phyloP scores from a whole-genome alignment of 2,888 invertebrate genomes.

The Melipona beecheii region DNA sequence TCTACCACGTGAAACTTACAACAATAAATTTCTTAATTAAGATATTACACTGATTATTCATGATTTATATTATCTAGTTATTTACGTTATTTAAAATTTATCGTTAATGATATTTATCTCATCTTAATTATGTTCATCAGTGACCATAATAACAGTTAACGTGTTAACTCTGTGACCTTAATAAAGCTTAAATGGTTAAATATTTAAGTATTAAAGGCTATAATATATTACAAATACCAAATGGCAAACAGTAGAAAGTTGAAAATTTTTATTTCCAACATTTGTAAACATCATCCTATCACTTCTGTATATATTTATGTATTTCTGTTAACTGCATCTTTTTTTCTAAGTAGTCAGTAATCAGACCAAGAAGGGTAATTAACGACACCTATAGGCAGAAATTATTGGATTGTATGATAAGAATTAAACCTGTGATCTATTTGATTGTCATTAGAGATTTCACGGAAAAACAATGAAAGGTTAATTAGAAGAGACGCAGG shows the following conservation, averaged over 20 bases:
- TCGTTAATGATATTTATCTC: too few species aligned
- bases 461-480: conserved; percentile 29
- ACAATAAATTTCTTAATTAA: too few species aligned
- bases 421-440: not conserved
- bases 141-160: too few species aligned
- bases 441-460: conserved; percentile 11
- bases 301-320: not conserved
- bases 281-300: not conserved
- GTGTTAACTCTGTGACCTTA: not conserved
- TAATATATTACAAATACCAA: not conserved
- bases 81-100: too few species aligned
- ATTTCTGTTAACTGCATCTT: not conserved
- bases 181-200: not conserved
- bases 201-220: not conserved
- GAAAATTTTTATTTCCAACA: not conserved
- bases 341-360: not conserved
- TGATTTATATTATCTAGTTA: too few species aligned
- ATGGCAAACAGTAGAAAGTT: not conserved
- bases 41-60: too few species aligned
- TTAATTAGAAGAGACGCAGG: conserved; percentile 35
- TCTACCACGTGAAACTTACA: too few species aligned
- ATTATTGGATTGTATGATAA: not conserved
- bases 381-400: not conserved
- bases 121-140: too few species aligned
- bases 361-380: not conserved